phyloP scores from a whole-genome alignment of 2,113 vertebrate genomes.

The Hippoglossus stenolepis region DNA sequence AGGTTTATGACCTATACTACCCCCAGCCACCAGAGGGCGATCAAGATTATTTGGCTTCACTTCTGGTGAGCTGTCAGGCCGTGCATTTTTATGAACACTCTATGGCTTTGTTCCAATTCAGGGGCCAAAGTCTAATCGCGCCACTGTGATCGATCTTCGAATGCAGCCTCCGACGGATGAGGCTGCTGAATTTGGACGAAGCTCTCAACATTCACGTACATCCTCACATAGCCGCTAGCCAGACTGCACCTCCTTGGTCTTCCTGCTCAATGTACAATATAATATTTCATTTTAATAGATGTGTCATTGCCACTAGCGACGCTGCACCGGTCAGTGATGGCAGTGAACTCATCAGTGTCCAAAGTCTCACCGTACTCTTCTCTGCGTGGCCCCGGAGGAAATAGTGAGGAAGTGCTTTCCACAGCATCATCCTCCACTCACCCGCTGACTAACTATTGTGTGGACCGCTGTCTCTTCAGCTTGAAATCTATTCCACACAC shows the following conservation, averaged over 20 bases:
- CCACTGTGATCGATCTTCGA: too few relatives aligned
- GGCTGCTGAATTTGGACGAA: too few relatives aligned
- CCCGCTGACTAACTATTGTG: conserved; percentile 47
- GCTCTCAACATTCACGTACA: neutral
- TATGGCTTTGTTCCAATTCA: too few relatives aligned
- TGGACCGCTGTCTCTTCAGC: conserved; percentile 51
- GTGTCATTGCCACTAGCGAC: neutral
- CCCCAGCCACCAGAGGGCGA: too few relatives aligned
- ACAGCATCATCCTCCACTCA: conserved; percentile 23
- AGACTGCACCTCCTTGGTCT: neutral
- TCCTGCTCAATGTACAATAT: neutral
- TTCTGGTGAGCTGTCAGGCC: too few relatives aligned
- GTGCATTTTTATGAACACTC: too few relatives aligned
- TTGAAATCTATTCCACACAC: conserved; percentile 63
- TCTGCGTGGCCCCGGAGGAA: neutral
- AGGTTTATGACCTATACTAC: too few relatives aligned
- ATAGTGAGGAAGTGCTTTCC: conserved; percentile 17
- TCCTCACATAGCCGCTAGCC: neutral
- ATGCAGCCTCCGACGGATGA: too few relatives aligned
- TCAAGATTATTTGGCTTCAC: too few relatives aligned
- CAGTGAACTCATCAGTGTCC: neutral
- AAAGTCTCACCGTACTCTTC: neutral
- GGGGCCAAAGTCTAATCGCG: too few relatives aligned
- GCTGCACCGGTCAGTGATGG: neutral
- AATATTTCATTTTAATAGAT: neutral